Conservation (phyloP, 2,113 vertebrate species). For the Struthio camelus region DNA sequence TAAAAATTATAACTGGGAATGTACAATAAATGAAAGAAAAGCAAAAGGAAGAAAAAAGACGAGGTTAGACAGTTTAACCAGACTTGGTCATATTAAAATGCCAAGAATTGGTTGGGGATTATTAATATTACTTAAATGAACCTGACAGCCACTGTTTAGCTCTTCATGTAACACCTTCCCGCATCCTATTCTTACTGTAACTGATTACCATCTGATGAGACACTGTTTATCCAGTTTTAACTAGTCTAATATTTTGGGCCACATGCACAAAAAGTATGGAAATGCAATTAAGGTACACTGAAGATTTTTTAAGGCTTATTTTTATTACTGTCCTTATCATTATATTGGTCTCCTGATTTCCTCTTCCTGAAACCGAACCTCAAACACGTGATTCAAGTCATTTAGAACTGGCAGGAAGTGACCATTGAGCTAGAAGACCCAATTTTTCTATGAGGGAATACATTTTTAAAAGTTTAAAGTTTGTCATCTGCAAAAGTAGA, state of each 20-base stretch:
- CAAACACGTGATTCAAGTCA: neutral
- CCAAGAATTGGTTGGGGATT: neutral
- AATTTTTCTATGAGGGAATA: too few species aligned
- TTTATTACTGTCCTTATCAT: neutral
- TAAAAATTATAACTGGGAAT: neutral
- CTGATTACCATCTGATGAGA: neutral
- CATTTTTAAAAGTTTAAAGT: neutral
- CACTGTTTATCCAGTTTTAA: neutral
- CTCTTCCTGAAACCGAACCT: neutral
- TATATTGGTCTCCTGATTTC: neutral
- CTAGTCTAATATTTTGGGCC: neutral
- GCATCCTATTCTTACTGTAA: neutral
- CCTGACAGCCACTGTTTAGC: neutral
- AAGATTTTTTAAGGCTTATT: neutral
- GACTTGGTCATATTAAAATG: neutral
- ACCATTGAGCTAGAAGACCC: too few species aligned
- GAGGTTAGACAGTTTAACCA: neutral
- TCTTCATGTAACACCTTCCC: neutral
- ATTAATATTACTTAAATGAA: neutral
- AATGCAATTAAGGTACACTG: neutral
- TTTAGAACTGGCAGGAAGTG: too few species aligned
- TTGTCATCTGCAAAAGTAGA: neutral
- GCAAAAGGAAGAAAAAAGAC: neutral
- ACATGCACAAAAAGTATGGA: neutral
- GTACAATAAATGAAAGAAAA: neutral